Conservation (phyloP, 2,113 vertebrate genomes). For the Gasterosteus aculeatus region DNA sequence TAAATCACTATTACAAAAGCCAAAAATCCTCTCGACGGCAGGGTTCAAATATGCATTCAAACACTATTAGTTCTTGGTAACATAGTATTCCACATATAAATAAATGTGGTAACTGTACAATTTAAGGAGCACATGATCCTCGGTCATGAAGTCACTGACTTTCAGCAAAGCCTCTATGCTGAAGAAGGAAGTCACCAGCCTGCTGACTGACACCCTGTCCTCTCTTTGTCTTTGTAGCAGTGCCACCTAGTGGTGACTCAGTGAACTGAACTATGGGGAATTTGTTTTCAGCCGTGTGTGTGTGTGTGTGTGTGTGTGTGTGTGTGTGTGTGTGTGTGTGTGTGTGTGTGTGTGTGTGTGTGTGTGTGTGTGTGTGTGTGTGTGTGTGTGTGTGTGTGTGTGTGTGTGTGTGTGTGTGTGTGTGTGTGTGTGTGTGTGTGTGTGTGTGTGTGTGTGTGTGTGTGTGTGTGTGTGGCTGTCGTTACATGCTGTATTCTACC, state of each 20-base stretch:
- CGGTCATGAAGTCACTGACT: not conserved
- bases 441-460: too few species aligned
- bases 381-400: too few species aligned
- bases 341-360: too few species aligned
- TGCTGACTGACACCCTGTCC: not conserved
- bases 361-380: too few species aligned
- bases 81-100: not conserved
- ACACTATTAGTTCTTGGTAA: not conserved
- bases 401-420: too few species aligned
- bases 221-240: conserved; percentile 37
- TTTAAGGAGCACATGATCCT: not conserved
- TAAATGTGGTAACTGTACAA: not conserved
- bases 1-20: not conserved
- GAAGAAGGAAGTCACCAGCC: conserved; percentile 7
- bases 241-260: conserved; percentile 48
- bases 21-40: not conserved
- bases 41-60: not conserved
- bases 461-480: not conserved
- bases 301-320: not conserved
- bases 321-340: too few species aligned
- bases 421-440: too few species aligned
- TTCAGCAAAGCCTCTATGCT: not conserved
- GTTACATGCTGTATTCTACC: not conserved
- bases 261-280: conserved; percentile 24
- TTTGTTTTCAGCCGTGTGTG: not conserved